Conservation (phyloP, 2,113 vertebrate species). For the Zingel zingel region DNA sequence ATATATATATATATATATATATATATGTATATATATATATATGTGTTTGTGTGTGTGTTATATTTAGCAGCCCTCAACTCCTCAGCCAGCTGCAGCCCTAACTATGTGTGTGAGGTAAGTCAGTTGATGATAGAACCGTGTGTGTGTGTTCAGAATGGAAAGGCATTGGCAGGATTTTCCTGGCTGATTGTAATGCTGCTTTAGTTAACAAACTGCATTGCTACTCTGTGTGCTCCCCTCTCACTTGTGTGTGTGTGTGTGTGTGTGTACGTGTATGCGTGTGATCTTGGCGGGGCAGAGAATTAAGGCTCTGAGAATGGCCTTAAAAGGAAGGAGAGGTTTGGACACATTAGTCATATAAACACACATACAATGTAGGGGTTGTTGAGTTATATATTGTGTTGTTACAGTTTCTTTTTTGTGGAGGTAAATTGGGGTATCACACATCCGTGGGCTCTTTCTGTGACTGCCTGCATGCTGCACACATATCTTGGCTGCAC, state of each 20-base stretch:
- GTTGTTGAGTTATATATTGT: conserved; percentile 4
- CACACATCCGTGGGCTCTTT: conserved; percentile 33
- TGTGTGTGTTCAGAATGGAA: conserved; percentile 25
- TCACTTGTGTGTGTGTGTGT: conserved; percentile 8
- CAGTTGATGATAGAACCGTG: conserved; percentile 61
- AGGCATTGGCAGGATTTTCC: conserved; percentile 56
- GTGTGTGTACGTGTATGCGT: conserved; percentile 19
- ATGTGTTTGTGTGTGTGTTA: conserved; percentile 47
- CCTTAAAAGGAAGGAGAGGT: conserved; percentile 83
- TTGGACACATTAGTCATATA: conserved; percentile 14
- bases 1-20: too few species aligned
- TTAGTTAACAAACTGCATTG: conserved; percentile 57
- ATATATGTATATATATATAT: too few species aligned
- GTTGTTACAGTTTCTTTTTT: conserved; percentile 24
- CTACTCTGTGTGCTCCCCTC: conserved; percentile 30
- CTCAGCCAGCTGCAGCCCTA: conserved; percentile 61
- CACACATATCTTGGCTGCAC: conserved; percentile 10
- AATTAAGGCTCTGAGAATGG: conserved; percentile 67
- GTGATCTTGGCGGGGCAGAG: conserved; percentile 73
- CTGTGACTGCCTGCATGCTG: conserved; percentile 4
- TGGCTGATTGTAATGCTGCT: conserved; percentile 51
- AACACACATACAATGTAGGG: neutral
- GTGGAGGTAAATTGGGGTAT: conserved; percentile 32
- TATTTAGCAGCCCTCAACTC: conserved; percentile 69
- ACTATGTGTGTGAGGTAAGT: conserved; percentile 66